A percentile compares a stretch with the other conserved stretches of the same genome.
These are phyloP conservation scores for Tokudaia tokunoshimensis DNA, from an alignment of 2,797 vertebrate genomes.

Conservation along the genomic window DNA sequence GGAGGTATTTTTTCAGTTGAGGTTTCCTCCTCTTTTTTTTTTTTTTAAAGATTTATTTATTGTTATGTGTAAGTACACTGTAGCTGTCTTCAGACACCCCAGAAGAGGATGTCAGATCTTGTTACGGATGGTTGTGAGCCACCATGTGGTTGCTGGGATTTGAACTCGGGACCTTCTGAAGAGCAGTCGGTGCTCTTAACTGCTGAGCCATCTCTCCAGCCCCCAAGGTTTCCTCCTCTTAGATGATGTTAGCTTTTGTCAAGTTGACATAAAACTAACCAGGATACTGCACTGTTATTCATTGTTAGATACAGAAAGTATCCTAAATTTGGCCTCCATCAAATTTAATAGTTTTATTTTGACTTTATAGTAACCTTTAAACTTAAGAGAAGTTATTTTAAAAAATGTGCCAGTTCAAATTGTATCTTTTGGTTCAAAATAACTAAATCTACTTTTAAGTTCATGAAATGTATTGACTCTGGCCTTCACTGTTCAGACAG, in stretches of 20 bases:
- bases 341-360: constrained; percentile 53
- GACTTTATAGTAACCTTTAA: constrained; percentile 56
- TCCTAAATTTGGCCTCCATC: not conserved
- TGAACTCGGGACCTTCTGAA: no score
- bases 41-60: no score
- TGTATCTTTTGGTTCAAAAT: not conserved
- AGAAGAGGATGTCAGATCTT: no score
- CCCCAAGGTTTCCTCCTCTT: not conserved
- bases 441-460: constrained; percentile 39
- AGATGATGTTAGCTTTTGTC: not conserved
- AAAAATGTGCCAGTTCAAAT: not conserved
- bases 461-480: constrained; percentile 10
- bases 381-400: constrained; percentile 37
- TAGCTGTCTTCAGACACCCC: no score
- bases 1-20: not conserved
- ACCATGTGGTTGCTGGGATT: no score
- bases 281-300: not conserved
- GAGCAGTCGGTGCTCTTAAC: no score
- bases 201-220: no score
- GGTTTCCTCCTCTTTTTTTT: not conserved
- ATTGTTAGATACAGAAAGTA: not conserved
- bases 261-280: not conserved
- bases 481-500: not conserved
- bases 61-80: no score
- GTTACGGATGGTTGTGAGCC: no score